A percentile compares a stretch with the other conserved stretches of the same genome.
Evolutionary conservation across 2,113 vertebrate genomes (phyloP).

Genomic region (Brachyhypopomus gauderio): DNA sequence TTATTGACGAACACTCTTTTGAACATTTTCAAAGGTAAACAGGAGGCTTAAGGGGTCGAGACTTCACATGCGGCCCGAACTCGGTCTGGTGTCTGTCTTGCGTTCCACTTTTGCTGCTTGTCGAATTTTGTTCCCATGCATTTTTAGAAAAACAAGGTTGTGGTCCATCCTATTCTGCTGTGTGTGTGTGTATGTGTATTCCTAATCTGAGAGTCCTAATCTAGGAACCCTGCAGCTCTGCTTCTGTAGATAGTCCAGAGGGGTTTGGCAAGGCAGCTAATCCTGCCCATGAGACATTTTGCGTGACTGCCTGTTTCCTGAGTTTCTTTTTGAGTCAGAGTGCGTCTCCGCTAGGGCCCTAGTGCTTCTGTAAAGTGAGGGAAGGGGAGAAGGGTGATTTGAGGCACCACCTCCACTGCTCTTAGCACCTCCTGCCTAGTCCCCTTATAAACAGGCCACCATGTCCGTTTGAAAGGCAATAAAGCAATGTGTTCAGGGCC

Average conservation of each 20-base stretch:
- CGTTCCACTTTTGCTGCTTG: too few relatives aligned
- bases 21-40: slow-evolving; percentile 56
- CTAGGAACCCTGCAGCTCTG: slow-evolving; percentile 21
- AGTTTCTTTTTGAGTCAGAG: neutral
- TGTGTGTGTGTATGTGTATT: neutral
- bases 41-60: neutral
- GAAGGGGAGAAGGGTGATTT: slow-evolving; percentile 35
- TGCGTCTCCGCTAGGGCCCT: neutral
- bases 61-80: neutral
- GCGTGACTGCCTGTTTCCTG: neutral
- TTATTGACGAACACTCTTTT: slow-evolving; percentile 57
- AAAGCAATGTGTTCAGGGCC: slow-evolving; percentile 67
- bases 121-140: too few relatives aligned
- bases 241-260: neutral
- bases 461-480: slow-evolving; percentile 75
- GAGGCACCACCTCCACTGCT: slow-evolving; percentile 57
- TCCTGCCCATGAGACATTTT: slow-evolving; percentile 15
- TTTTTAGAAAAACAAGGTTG: neutral
- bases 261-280: neutral
- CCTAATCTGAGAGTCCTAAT: neutral
- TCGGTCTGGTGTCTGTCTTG: neutral
- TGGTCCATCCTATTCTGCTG: neutral
- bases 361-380: slow-evolving; percentile 3
- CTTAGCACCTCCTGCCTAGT: slow-evolving; percentile 67
- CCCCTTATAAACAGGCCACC: slow-evolving; percentile 75